Evolutionary conservation across 1,140 invertebrate genomes (phyloP), one percentile per base, ranked within the genome.

Genomic region (Euborellia annulipes): DNA sequence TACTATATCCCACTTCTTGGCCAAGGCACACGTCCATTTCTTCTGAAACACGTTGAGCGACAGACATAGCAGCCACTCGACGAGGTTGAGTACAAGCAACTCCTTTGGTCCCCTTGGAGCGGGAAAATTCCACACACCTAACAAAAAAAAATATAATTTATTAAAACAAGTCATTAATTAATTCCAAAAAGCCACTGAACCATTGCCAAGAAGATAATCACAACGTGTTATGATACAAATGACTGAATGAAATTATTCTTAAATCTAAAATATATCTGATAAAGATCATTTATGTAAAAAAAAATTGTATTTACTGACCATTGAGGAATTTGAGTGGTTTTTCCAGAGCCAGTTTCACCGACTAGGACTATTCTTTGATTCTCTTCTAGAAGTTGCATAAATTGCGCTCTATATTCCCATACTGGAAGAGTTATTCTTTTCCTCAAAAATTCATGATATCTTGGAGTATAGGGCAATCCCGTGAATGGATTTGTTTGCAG

Each of bases 1-100:
- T 99, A 57, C 86, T 95, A 62, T 99, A 99, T 47, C 96, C 96
- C 14, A 99, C 96, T 76, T 99, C 89, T 64, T 95, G 89, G 8
- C 95, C 95, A 17, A 98, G 66, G 32, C 73, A 75, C 1, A 98
- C 93, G 68, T 98, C 96, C 93, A 98, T 97, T 71, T 99, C 96
- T 64, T 98, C 93, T 0, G 93, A 92, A 0, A 98, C 94, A 66
- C 95, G 72, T 58, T 96, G 89, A 1, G 95, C 93, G 0, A 98
- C 95, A 2, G 88, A 93, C 94, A 98, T 98, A 13, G 96, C 95
- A 13, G 95, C 95, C 39, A 99, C 96, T 72, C 96, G 67, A 56
- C 95, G 70, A 0, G 95, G 95, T 60, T 97, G 93, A 0, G 96
- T 99, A 67, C 96, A 99, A 3, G 92, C 91, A 0, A 98, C 93